Conservation (phyloP, 2,797 vertebrate genomes). For the Falco naumanni region DNA sequence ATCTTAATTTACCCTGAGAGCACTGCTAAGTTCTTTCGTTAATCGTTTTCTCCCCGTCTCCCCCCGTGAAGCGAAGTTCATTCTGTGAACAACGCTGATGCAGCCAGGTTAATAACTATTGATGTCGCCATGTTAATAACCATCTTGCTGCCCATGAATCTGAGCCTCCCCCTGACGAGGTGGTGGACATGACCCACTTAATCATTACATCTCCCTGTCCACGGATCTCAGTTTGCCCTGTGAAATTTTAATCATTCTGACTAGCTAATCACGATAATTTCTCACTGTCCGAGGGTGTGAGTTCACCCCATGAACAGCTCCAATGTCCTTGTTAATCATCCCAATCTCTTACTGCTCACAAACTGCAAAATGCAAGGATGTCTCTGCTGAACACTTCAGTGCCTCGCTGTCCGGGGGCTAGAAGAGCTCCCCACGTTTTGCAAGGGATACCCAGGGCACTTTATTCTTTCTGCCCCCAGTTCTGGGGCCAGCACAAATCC, state of each 20-base stretch:
- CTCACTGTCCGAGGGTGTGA: constrained; percentile 63
- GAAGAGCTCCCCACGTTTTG: neutral
- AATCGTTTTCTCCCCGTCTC: constrained; percentile 54
- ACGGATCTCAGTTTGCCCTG: constrained; percentile 32
- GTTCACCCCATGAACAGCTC: constrained; percentile 37
- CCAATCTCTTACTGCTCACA: constrained; percentile 4
- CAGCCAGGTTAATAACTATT: constrained; percentile 71
- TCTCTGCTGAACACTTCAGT: neutral
- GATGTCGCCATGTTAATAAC: constrained; percentile 52
- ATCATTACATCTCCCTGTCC: constrained; percentile 47
- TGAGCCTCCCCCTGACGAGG: constrained; percentile 4
- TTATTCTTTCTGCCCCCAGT: neutral
- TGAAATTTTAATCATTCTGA: constrained; percentile 71
- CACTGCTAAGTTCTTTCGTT: constrained; percentile 29
- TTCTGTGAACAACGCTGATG: constrained; percentile 9
- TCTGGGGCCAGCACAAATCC: neutral
- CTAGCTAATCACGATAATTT: constrained; percentile 67
- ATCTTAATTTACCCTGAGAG: constrained; percentile 47
- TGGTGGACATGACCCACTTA: constrained; percentile 44
- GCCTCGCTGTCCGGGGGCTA: neutral
- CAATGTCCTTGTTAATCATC: constrained; percentile 57
- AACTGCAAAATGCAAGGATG: neutral
- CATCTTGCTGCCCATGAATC: constrained; percentile 1
- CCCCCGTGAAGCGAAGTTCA: constrained; percentile 36
- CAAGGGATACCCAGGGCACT: neutral